Evolutionary conservation across 2,888 invertebrate species (phyloP), one percentile per base, ranked within the genome.

Genomic region (Cryptophagus acutangulus): DNA sequence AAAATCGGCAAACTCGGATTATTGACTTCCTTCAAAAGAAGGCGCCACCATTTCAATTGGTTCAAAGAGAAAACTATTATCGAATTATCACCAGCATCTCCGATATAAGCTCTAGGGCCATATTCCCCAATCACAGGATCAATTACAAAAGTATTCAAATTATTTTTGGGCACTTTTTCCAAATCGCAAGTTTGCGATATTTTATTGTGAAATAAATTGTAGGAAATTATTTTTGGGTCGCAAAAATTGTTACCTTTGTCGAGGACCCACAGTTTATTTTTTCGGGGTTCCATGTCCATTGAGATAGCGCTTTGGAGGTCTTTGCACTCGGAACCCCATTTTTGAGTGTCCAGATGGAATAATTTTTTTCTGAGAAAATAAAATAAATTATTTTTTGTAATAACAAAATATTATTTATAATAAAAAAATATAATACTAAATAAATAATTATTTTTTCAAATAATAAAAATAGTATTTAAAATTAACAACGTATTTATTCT

Each of bases 261-360:
- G 44, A 74, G 51, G 33, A 72, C 57, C 72, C 73, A 74, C 12
- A 74, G 55, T 46, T 70, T 64, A 10, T 68, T 66, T 20, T 61
- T 61, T 20, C 46, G 46, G 9, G 45, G 43, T 42, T 73, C 72
- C n/a, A 69, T 46, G 28, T 69, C 70, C 17, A 71, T 37, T 2
- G 65, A 65, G 10, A 68, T 58, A 2, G 64, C 67, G 20, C 70
- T 69, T 50, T 69, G 66, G 2, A 72, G 48, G 38, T 59, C 48
- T 2, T 55, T 38, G 40, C 72, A 72, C 12, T 62, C 52, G 26
- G n/a, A n/a, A n/a, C 47, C 49, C 58, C 56, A 55, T 12, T 45
- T 15, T 31, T 31, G 31, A 8, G 6, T 20, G n/a, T n/a, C n/a
- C n/a, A n/a, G n/a, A n/a, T n/a, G n/a, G n/a, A n/a, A n/a, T n/a